phyloP scores from a whole-genome alignment of 1,140 invertebrate species.

The Cotesia typhae region DNA sequence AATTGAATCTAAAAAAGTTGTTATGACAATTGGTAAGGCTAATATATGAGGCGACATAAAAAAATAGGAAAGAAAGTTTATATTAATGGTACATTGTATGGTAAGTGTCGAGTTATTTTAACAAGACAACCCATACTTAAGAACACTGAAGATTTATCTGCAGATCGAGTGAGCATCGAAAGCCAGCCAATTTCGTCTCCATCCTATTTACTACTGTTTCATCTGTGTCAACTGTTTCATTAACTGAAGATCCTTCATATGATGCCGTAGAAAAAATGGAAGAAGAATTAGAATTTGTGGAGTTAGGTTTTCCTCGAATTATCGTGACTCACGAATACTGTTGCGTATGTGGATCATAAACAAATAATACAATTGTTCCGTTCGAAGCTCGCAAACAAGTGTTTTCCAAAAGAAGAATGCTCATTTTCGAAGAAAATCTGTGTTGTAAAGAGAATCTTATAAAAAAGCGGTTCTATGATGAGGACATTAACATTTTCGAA shows the following conservation, averaged over 20 bases:
- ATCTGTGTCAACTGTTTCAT: not conserved
- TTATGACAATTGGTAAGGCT: not conserved
- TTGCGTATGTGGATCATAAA: not conserved
- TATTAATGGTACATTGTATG: not conserved
- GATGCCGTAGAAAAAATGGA: not conserved
- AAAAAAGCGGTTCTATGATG: conserved; percentile 34
- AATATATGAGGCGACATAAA: not conserved
- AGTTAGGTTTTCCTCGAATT: conserved; percentile 1
- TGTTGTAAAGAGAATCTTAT: conserved; percentile 40
- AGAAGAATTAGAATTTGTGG: conserved; percentile 15
- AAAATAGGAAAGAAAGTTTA: not conserved
- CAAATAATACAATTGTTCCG: no score
- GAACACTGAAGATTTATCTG: not conserved
- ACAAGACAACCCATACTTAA: conserved; percentile 1
- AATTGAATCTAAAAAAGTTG: not conserved
- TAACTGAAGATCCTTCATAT: not conserved
- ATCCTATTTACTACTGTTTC: conserved; percentile 9
- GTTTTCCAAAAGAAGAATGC: conserved; percentile 31
- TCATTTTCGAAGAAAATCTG: conserved; percentile 37
- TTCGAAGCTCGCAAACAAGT: not conserved
- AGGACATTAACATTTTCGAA: conserved; percentile 31
- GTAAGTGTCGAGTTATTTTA: conserved; percentile 9
- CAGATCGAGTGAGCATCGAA: conserved; percentile 1
- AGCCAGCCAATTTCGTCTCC: conserved; percentile 4
- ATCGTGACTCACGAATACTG: not conserved